Percentiles rank a stretch among this genome's conserved stretches.
These are phyloP conservation scores for Caranx ignobilis DNA, from an alignment of 2,113 vertebrate genomes.

Conservation along the genomic window DNA sequence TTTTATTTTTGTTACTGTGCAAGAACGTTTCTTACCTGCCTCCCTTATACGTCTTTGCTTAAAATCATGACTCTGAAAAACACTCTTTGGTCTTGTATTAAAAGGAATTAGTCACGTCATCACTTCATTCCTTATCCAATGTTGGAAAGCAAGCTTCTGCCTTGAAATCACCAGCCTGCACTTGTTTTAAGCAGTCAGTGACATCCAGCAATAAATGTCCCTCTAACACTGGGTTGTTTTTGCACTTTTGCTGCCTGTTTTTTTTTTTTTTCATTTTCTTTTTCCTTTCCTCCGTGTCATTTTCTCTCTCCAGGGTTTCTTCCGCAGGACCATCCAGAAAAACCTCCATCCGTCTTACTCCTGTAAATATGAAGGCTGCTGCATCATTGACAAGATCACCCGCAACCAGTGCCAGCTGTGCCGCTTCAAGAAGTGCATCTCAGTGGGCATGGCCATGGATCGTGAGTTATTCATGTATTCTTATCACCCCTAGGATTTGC, in stretches of 20 bases:
- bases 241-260: not conserved
- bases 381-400: constrained; percentile 98
- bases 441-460: constrained; percentile 85
- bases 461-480: constrained; percentile 66
- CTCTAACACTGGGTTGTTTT: not conserved
- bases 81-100: not conserved
- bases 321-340: constrained; percentile 98
- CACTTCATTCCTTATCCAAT: not conserved
- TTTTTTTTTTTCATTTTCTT: not conserved
- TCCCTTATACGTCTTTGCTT: not conserved
- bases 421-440: constrained; percentile 97
- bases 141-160: not conserved
- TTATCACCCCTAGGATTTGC: not conserved
- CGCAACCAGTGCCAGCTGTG: constrained; percentile 99
- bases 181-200: constrained; percentile 12
- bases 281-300: not conserved
- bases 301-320: constrained; percentile 88
- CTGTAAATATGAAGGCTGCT: constrained; percentile 97
- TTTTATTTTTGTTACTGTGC: no score
- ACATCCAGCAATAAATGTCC: not conserved
- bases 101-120: constrained; percentile 21
- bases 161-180: constrained; percentile 30
- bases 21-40: no score
- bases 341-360: constrained; percentile 95
- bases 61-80: not conserved